Conservation (phyloP, 2,797 vertebrate genomes). For the Sibirionetta formosa region DNA sequence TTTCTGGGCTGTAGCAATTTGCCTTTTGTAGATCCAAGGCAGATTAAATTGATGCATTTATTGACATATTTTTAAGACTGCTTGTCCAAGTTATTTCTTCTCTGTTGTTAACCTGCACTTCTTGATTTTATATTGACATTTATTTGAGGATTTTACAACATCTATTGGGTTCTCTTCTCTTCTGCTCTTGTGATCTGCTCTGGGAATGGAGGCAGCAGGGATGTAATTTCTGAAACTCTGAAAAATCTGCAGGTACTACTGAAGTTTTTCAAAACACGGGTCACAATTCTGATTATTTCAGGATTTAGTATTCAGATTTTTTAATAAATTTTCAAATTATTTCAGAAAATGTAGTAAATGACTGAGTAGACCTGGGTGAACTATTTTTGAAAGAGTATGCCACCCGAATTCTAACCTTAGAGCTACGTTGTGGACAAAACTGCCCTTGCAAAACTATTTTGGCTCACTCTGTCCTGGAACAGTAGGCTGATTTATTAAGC, state of each 20-base stretch:
- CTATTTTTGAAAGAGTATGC: not conserved
- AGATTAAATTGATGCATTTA: no score
- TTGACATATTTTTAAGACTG: not conserved
- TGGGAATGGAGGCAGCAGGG: not conserved
- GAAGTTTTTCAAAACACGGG: not conserved
- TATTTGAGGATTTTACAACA: not conserved
- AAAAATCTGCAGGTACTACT: not conserved
- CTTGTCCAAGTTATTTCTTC: not conserved
- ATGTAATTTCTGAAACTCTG: not conserved
- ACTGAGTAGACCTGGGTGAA: not conserved
- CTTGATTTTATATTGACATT: not conserved
- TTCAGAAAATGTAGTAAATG: not conserved
- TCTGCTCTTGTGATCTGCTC: not conserved
- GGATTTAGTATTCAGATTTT: not conserved
- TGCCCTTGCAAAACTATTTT: not conserved
- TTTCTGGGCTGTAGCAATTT: not conserved
- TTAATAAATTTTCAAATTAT: not conserved
- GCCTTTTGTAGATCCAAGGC: not conserved
- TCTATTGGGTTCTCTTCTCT: not conserved
- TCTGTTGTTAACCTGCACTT: not conserved
- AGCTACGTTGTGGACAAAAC: not conserved
- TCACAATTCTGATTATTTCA: not conserved
- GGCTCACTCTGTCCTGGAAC: not conserved
- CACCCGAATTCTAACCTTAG: not conserved
- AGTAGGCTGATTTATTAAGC: not conserved